These are phyloP conservation scores for Chrysolina americana DNA, from an alignment of 2,888 invertebrate species.

Conservation along the genomic window DNA sequence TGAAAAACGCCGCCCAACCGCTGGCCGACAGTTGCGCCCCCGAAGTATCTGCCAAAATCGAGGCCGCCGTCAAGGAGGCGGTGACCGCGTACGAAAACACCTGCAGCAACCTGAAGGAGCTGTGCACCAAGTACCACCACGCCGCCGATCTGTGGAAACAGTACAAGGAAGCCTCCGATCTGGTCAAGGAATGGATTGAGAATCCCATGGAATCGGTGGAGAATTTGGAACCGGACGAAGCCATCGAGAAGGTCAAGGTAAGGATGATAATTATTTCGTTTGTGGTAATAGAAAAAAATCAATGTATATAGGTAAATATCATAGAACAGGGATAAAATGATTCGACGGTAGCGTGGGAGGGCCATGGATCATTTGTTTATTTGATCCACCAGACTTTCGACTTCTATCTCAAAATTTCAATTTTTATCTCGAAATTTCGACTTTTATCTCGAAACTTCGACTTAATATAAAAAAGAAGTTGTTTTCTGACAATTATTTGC, in stretches of 20 bases:
- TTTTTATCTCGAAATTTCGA: no score
- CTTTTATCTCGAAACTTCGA: no score
- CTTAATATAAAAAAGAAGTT: no score
- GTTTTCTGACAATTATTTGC: no score
- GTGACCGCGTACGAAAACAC: conserved; percentile 86
- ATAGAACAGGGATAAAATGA: no score
- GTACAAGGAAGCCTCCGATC: conserved; percentile 84
- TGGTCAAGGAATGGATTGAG: conserved; percentile 83
- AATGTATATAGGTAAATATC: no score
- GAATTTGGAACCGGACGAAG: conserved; percentile 80
- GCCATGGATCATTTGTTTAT: no score
- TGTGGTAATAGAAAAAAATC: not conserved
- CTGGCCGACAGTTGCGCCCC: conserved; percentile 80
- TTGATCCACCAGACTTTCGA: no score
- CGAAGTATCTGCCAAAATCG: conserved; percentile 80
- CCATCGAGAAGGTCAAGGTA: conserved; percentile 82
- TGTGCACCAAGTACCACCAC: conserved; percentile 84
- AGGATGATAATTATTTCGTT: conserved; percentile 39
- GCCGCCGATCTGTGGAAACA: conserved; percentile 87
- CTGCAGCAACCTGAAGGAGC: conserved; percentile 81
- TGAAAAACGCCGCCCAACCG: conserved; percentile 81
- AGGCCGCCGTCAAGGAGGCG: conserved; percentile 83
- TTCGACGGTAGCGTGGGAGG: no score
- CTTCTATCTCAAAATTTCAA: no score
- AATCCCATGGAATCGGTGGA: conserved; percentile 82